These are phyloP conservation scores for Drosophila oshimai DNA, from an alignment of 1,140 invertebrate species.

Conservation along the genomic window DNA sequence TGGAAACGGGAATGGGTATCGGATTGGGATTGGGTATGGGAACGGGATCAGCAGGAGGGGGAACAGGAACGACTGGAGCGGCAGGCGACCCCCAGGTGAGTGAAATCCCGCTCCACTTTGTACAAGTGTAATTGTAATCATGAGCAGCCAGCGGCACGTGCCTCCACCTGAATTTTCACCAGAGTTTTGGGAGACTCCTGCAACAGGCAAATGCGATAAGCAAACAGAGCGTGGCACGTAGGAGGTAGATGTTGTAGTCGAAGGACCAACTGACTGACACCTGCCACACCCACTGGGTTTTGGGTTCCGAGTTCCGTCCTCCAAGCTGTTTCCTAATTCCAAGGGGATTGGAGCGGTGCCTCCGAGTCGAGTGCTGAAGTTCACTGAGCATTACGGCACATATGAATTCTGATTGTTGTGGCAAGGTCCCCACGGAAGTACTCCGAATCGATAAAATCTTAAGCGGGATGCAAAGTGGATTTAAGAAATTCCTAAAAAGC, in stretches of 20 bases:
- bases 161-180: conserved; percentile 5
- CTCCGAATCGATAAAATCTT: neutral
- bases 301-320: neutral
- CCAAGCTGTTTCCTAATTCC: neutral
- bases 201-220: conserved; percentile 57
- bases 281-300: conserved; percentile 22
- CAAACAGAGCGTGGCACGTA: conserved; percentile 72
- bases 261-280: conserved; percentile 31
- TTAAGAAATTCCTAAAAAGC: neutral
- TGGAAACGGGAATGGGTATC: conserved; percentile 13
- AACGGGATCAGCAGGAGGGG: neutral
- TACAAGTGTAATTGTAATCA: conserved; percentile 63
- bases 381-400: conserved; percentile 1
- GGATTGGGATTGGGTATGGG: neutral
- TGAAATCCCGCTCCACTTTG: conserved; percentile 37
- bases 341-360: neutral
- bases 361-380: neutral
- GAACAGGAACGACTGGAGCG: neutral
- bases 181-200: neutral
- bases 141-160: conserved; percentile 49
- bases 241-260: neutral
- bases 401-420: conserved; percentile 18
- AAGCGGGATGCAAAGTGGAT: neutral
- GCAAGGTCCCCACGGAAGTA: neutral
- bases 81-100: conserved; percentile 61